Base-by-base conservation (phyloP, 2,113 vertebrate genomes). In the Dicrurus megarhynchus region DNA sequence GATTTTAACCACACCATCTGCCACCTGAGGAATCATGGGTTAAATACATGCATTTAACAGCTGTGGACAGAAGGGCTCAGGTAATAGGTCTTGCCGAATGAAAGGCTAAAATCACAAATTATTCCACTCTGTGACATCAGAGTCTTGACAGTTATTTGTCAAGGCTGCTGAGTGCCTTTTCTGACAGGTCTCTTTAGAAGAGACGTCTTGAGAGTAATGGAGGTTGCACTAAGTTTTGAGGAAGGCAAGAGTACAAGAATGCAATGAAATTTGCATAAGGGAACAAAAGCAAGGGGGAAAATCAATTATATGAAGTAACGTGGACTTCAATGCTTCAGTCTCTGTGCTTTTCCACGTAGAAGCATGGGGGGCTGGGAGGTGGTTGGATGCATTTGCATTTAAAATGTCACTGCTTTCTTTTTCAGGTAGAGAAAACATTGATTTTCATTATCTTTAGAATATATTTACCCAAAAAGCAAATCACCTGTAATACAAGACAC, bases 311-410 rank as follows among this genome's bases (percentile, higher is more conserved):
- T 7, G 5, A 80, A 86, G 41, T 71, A 67, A 17, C 17, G 3
- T 9, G 30, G 32, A 64, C 27, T 52, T 78, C 13, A 17, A 15
- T 63, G 63, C 28, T 69, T 79, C 82, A 57, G 10, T 46, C 23
- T 44, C 65, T 55, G 30, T 57, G 24, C 33, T 89, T 67, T 87
- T 67, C 63, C 60, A 21, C 0, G 0, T 11, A 53, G 37, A 80
- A 76, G 1, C 4, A 32, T 6, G 6, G 8, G 2, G 9, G 3
- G 47, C 23, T 0, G 2, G 9, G 44, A 1, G 7, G 10, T 2
- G 3, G 14, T 35, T 46, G 27, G 64, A 56, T 68, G 8, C 11
- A 63, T 94, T 87, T 88, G 55, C 74, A 70, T 42, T 79, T 79
- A 69, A 88, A 88, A 77, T 60, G 30, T 33, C 42, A n/a, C 23